These are phyloP conservation scores for Eulemur coronatus DNA, from an alignment of 2,797 vertebrate genomes.

Conservation along the genomic window DNA sequence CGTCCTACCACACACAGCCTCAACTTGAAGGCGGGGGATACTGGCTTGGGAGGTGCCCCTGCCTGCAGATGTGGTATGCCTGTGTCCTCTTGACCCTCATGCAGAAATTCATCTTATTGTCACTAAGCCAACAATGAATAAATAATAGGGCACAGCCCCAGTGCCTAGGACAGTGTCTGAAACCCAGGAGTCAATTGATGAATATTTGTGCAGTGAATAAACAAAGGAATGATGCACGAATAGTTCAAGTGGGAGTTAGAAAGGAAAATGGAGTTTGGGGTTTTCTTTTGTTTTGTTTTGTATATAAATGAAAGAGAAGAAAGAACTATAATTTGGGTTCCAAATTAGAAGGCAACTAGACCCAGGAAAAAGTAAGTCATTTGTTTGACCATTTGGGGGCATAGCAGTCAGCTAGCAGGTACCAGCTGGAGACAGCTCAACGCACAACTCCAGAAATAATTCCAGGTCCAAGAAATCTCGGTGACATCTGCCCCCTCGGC, in stretches of 20 bases:
- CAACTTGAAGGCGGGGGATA: background rate
- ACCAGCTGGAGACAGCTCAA: background rate
- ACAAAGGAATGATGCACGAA: background rate
- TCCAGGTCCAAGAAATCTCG: background rate
- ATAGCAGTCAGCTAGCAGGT: conserved; percentile 41
- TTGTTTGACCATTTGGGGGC: conserved; percentile 56
- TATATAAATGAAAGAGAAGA: conserved; percentile 69
- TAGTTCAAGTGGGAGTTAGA: background rate
- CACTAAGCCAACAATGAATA: background rate
- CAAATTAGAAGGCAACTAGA: conserved; percentile 65
- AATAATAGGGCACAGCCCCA: background rate
- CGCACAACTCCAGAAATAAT: background rate
- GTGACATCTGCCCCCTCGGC: background rate
- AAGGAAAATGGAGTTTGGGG: conserved; percentile 43
- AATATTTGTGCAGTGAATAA: conserved; percentile 28
- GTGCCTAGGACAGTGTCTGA: background rate
- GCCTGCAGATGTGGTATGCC: background rate
- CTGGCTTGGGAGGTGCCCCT: background rate
- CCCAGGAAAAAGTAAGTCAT: conserved; percentile 66
- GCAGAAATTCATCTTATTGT: background rate
- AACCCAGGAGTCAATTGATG: background rate
- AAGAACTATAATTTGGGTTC: conserved; percentile 64
- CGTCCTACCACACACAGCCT: background rate
- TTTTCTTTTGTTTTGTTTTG: conserved; percentile 54
- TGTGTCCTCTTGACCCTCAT: background rate